Percentiles rank a stretch among this genome's conserved stretches.
phyloP scores from a whole-genome alignment of 37 sponge, comb jelly and placozoan genomes.

The Halichondria panicea region DNA sequence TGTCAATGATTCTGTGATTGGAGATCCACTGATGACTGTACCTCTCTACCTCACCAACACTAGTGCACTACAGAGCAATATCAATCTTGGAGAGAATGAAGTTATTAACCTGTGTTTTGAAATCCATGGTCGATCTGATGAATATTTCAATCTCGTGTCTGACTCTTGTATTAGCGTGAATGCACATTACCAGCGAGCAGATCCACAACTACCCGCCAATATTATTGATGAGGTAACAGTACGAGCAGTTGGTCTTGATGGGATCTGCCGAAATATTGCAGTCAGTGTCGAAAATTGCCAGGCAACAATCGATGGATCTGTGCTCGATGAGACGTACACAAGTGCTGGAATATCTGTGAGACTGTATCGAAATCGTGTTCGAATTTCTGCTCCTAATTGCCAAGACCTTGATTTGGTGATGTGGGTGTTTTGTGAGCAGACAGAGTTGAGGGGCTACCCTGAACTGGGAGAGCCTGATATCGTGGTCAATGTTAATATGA shows the following conservation, averaged over 20 bases:
- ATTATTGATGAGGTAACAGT: conserved; percentile 55
- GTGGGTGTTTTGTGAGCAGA: conserved; percentile 41
- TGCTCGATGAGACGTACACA: neutral
- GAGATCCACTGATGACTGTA: conserved; percentile 53
- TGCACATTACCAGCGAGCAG: conserved; percentile 26
- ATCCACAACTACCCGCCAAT: conserved; percentile 28
- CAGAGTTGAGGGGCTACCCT: neutral
- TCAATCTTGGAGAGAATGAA: neutral
- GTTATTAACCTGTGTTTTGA: conserved; percentile 47
- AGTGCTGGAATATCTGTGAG: neutral
- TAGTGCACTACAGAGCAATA: no score
- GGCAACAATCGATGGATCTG: conserved; percentile 8
- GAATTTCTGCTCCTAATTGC: conserved; percentile 56
- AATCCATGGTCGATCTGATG: conserved; percentile 29
- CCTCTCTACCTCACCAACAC: conserved; percentile 3
- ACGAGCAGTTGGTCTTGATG: conserved; percentile 21
- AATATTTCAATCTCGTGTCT: conserved; percentile 45
- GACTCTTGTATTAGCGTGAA: conserved; percentile 42
- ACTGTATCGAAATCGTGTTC: neutral
- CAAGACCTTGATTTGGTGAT: conserved; percentile 17
- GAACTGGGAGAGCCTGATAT: neutral
- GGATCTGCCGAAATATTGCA: conserved; percentile 15
- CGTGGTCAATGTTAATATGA: neutral
- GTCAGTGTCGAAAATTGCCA: conserved; percentile 18
- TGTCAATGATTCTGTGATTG: conserved; percentile 38